Evolutionary conservation across 2,797 vertebrate species (phyloP).

Genomic region (Kryptolebias ocellatus): DNA sequence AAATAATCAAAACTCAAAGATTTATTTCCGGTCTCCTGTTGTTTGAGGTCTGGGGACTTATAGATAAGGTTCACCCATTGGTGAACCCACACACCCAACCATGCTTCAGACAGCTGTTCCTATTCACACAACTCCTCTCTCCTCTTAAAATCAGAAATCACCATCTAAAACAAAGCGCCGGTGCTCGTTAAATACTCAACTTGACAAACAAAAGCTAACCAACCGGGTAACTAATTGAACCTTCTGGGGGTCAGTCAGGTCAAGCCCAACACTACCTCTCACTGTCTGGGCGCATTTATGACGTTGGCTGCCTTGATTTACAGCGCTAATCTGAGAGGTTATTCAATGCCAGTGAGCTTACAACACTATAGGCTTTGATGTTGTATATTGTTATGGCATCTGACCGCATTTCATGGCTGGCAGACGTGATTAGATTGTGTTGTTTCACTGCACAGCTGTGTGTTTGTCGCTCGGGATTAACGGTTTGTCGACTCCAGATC

Average conservation of each 20-base stretch:
- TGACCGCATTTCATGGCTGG: conserved; percentile 60
- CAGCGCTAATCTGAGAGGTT: conserved; percentile 72
- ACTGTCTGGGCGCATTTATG: conserved; percentile 76
- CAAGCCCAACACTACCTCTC: conserved; percentile 56
- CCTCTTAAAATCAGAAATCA: conserved; percentile 50
- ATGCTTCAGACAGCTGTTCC: conserved; percentile 59
- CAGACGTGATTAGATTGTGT: conserved; percentile 71
- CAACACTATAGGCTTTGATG: conserved; percentile 71
- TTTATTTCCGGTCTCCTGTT: conserved; percentile 32
- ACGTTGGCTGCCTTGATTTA: conserved; percentile 70
- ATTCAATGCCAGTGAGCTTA: conserved; percentile 69
- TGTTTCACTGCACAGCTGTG: conserved; percentile 68
- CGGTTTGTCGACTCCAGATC: conserved; percentile 54
- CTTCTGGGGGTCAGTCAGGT: conserved; percentile 57
- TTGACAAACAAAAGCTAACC: conserved; percentile 61
- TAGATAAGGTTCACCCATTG: conserved; percentile 24
- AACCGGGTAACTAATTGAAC: conserved; percentile 41
- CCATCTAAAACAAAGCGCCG: conserved; percentile 65
- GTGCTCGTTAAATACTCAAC: conserved; percentile 48
- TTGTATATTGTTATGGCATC: conserved; percentile 73
- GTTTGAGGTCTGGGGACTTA: conserved; percentile 42
- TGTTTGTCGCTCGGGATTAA: conserved; percentile 68
- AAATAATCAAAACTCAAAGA: conserved; percentile 36
- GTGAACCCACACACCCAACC: conserved; percentile 6
- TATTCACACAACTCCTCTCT: conserved; percentile 48